Conservation (phyloP, 2,888 invertebrate genomes). For the Nymphalis urticae region DNA sequence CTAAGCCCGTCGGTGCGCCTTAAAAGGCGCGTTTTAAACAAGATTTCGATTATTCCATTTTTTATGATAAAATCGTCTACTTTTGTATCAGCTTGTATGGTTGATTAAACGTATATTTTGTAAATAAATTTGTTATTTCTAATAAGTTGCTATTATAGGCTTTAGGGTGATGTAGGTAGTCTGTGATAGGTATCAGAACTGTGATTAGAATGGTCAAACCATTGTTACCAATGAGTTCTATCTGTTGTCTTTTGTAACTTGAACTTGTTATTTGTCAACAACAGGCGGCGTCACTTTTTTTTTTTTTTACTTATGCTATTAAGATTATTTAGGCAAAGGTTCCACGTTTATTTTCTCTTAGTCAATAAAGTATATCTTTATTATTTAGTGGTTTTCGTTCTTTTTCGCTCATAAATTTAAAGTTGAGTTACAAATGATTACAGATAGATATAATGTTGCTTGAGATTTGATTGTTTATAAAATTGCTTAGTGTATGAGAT, state of each 20-base stretch:
- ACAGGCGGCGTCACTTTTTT: too few relatives aligned
- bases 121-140: slow-evolving; percentile 22
- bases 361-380: neutral
- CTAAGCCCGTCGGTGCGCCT: too few relatives aligned
- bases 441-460: slow-evolving; percentile 28
- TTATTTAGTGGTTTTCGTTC: slow-evolving; percentile 22
- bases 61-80: slow-evolving; percentile 27
- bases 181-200: slow-evolving; percentile 66
- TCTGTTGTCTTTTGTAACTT: slow-evolving; percentile 23
- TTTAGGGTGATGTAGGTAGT: slow-evolving; percentile 35
- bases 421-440: slow-evolving; percentile 19
- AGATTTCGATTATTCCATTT: slow-evolving; percentile 20
- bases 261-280: neutral
- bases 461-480: slow-evolving; percentile 35
- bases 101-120: slow-evolving; percentile 24
- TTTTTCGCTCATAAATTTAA: neutral
- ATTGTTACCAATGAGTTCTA: slow-evolving; percentile 44
- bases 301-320: too few relatives aligned
- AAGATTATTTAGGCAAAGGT: too few relatives aligned
- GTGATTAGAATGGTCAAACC: slow-evolving; percentile 64
- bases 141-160: slow-evolving; percentile 20
- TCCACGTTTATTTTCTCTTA: too few relatives aligned
- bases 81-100: slow-evolving; percentile 27
- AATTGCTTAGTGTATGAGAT: slow-evolving; percentile 20
- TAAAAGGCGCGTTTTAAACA: too few relatives aligned